Evolutionary conservation across 2,113 vertebrate species (phyloP).

Genomic region (Aegithalos caudatus): DNA sequence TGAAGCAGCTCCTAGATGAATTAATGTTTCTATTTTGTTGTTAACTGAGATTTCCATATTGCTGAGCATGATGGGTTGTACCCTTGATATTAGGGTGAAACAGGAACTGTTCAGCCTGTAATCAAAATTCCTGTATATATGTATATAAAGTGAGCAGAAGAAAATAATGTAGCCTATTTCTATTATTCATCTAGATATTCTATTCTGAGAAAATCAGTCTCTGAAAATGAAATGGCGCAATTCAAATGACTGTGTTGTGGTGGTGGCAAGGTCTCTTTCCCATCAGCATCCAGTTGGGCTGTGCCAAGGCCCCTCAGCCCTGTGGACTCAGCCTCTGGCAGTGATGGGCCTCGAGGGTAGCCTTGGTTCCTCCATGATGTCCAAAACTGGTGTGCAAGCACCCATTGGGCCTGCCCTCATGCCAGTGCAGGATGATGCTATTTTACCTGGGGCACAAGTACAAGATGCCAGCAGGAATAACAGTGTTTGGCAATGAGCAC

Average conservation of each 20-base stretch:
- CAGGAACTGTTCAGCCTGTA: not conserved
- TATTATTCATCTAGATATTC: not conserved
- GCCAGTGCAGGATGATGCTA: accelerated
- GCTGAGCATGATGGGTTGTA: not conserved
- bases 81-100: not conserved
- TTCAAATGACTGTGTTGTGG: not conserved
- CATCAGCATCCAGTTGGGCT: accelerated
- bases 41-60: not conserved
- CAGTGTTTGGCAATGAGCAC: accelerated
- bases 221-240: not conserved
- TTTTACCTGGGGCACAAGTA: not conserved
- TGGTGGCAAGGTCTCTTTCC: not conserved
- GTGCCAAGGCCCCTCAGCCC: not conserved
- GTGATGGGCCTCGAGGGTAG: not conserved
- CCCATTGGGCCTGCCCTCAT: accelerated
- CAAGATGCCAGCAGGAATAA: not conserved
- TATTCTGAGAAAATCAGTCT: not conserved
- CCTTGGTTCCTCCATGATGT: not conserved
- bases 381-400: accelerated
- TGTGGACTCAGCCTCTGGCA: not conserved
- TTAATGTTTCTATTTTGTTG: not conserved
- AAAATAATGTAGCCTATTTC: not conserved
- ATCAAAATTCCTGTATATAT: not conserved
- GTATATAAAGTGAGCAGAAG: not conserved
- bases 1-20: not conserved